These are phyloP conservation scores for Smutsia temminckii DNA, from an alignment of 2,797 vertebrate genomes.

Conservation along the genomic window DNA sequence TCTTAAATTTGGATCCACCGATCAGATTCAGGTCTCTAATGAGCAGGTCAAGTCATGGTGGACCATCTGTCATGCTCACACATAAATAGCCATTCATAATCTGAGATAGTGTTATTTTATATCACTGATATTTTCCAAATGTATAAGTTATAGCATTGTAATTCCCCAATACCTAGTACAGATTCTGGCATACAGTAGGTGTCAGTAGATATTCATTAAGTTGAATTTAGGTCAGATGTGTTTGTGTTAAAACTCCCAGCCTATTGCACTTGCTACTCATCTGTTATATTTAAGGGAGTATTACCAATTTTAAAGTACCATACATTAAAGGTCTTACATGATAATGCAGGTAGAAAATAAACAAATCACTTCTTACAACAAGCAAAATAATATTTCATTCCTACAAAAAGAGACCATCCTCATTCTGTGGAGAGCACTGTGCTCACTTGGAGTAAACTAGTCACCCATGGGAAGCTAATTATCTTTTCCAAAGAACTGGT, in stretches of 20 bases:
- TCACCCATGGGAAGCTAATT: slow-evolving; percentile 65
- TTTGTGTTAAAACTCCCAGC: background rate
- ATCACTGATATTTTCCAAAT: background rate
- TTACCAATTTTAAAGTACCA: slow-evolving; percentile 11
- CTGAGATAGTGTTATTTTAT: background rate
- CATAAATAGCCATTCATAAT: slow-evolving; percentile 28
- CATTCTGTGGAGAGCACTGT: background rate
- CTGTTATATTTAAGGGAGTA: background rate
- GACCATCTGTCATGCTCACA: background rate
- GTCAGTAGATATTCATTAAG: background rate
- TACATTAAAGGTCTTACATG: background rate
- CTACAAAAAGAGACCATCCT: slow-evolving; percentile 33
- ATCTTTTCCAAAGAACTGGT: slow-evolving; percentile 58
- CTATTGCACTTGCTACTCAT: background rate
- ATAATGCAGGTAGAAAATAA: slow-evolving; percentile 52
- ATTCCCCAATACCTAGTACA: background rate
- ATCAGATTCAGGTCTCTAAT: slow-evolving; percentile 8
- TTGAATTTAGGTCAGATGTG: slow-evolving; percentile 8
- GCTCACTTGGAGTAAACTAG: slow-evolving; percentile 55
- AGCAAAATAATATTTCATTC: slow-evolving; percentile 51
- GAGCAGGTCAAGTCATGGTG: background rate
- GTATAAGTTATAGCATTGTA: background rate
- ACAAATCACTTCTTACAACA: background rate
- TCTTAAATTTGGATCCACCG: slow-evolving; percentile 16
- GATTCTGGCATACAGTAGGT: background rate